phyloP scores from a whole-genome alignment of 2,113 vertebrate genomes.

The Corythornis cristatus region DNA sequence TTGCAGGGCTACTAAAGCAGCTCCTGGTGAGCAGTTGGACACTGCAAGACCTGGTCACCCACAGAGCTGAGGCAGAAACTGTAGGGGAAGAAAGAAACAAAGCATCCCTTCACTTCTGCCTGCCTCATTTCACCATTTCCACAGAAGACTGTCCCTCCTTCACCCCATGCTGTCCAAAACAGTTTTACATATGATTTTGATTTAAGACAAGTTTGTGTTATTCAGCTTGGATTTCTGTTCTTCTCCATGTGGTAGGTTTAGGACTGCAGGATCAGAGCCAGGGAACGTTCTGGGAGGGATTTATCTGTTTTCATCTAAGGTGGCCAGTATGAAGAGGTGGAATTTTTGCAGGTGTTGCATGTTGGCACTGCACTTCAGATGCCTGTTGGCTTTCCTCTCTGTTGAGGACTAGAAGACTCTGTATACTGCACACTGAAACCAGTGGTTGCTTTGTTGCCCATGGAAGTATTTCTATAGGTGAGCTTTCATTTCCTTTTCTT shows the following conservation, averaged over 20 bases:
- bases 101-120: background rate
- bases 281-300: background rate
- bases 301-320: slow-evolving; percentile 50
- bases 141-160: background rate
- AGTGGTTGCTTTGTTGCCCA: background rate
- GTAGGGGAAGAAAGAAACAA: background rate
- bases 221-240: slow-evolving; percentile 31
- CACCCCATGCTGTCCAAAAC: background rate
- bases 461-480: background rate
- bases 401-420: background rate
- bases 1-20: background rate
- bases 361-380: background rate
- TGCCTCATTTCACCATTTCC: background rate
- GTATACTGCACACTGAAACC: background rate
- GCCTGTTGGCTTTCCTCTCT: background rate
- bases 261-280: slow-evolving; percentile 6
- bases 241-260: slow-evolving; percentile 51
- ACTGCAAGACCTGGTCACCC: background rate
- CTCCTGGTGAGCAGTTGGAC: background rate
- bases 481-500: background rate
- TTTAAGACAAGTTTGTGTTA: slow-evolving; percentile 23
- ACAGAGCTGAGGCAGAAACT: background rate
- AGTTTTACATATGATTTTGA: slow-evolving; percentile 38
- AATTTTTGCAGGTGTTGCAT: slow-evolving; percentile 7
- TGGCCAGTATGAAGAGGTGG: background rate